Conservation (phyloP, 1,140 invertebrate genomes). For the Lepidurus arcticus region DNA sequence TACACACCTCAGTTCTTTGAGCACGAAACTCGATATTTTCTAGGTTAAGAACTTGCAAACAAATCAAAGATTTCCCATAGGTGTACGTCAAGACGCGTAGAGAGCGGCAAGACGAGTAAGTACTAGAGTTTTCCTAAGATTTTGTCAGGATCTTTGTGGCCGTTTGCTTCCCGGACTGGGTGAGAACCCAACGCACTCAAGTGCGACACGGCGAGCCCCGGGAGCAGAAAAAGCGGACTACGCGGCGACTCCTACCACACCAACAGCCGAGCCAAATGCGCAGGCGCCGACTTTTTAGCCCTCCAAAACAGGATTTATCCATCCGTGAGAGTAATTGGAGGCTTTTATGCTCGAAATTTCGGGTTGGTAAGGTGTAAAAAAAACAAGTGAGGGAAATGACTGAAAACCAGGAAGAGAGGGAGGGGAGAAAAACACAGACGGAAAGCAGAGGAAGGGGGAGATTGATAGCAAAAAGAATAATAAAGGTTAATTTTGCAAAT, state of each 20-base stretch:
- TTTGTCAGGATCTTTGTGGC: conserved; percentile 13
- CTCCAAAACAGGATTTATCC: neutral
- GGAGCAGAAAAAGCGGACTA: conserved; percentile 17
- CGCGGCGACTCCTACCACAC: conserved; percentile 20
- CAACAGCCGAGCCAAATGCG: neutral
- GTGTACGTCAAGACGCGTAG: neutral
- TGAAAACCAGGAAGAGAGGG: neutral
- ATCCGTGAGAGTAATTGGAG: conserved; percentile 12
- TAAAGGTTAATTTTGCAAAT: neutral
- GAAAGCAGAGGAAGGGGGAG: neutral
- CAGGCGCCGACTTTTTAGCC: neutral
- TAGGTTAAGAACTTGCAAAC: no score
- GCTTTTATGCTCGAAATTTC: neutral
- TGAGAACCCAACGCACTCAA: conserved; percentile 11
- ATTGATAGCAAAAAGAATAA: neutral
- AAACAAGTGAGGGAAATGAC: neutral
- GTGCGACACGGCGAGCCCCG: conserved; percentile 12
- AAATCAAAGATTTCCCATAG: no score
- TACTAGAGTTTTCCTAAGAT: neutral
- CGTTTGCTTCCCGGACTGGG: conserved; percentile 15
- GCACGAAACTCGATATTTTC: no score
- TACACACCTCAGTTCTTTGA: no score
- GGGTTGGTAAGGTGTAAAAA: neutral
- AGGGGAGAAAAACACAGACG: neutral
- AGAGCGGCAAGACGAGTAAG: neutral